A percentile compares a stretch with the other conserved stretches of the same genome.
phyloP scores from a whole-genome alignment of 2,888 invertebrate species.

The Thera obeliscata region DNA sequence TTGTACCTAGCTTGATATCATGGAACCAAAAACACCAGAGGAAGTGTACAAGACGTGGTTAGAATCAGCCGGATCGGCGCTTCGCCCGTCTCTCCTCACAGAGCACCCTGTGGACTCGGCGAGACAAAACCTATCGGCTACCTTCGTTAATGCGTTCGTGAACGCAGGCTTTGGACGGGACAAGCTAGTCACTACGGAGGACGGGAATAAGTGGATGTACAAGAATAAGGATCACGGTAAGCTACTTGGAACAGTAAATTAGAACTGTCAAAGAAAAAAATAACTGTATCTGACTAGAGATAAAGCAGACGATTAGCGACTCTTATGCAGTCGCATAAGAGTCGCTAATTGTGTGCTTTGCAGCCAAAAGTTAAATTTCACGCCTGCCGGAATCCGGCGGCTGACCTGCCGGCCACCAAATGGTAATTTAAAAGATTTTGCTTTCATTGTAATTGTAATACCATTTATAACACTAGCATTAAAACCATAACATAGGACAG shows the following conservation, averaged over 20 bases:
- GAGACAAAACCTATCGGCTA: conserved; percentile 97
- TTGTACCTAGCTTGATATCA: conserved; percentile 92
- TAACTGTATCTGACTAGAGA: no score
- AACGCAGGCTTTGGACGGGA: conserved; percentile 99
- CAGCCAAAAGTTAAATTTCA: no score
- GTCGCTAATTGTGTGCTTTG: no score
- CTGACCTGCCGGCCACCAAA: no score
- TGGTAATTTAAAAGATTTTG: no score
- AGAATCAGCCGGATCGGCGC: conserved; percentile 89
- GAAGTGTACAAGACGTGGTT: conserved; percentile 99
- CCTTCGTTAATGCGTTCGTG: conserved; percentile 99
- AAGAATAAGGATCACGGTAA: conserved; percentile 97
- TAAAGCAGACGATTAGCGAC: no score
- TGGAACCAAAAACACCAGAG: conserved; percentile 99
- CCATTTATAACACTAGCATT: no score
- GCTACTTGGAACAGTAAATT: conserved; percentile 3
- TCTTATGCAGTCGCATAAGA: no score
- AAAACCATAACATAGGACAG: no score
- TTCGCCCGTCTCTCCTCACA: conserved; percentile 88
- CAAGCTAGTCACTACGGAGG: conserved; percentile 95
- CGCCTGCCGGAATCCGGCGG: no score
- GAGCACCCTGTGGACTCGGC: conserved; percentile 95
- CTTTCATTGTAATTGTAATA: no score
- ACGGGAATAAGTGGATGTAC: conserved; percentile 94
- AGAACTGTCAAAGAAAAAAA: no score